A percentile compares a stretch with the other conserved stretches of the same genome.
These are phyloP conservation scores for Opisthocomus hoazin DNA, from an alignment of 2,113 vertebrate genomes.

Conservation along the genomic window DNA sequence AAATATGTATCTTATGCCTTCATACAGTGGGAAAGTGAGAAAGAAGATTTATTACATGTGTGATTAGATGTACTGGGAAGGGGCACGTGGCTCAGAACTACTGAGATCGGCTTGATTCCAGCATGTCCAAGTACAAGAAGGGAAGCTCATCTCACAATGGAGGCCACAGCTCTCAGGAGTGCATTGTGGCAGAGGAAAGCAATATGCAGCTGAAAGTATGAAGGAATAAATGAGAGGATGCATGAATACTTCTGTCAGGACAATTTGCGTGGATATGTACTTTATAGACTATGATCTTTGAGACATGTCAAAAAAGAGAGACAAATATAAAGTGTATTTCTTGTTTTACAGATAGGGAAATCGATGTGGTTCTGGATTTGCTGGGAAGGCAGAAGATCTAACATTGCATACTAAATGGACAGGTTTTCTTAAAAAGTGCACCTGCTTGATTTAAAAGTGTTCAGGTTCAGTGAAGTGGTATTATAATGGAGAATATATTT, in stretches of 20 bases:
- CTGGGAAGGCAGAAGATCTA: background rate
- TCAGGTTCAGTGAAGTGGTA: background rate
- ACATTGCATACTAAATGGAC: background rate
- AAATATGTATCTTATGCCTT: background rate
- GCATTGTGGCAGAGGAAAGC: background rate
- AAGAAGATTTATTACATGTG: background rate
- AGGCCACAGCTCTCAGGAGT: background rate
- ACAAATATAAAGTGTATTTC: background rate
- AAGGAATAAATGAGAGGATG: background rate
- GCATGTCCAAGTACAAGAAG: background rate
- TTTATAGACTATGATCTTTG: background rate
- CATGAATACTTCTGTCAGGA: background rate
- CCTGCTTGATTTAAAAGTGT: background rate
- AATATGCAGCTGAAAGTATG: background rate
- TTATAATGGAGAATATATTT: background rate
- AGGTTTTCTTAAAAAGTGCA: background rate
- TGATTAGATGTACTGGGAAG: background rate
- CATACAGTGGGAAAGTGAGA: background rate
- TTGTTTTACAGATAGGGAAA: background rate
- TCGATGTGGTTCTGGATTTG: background rate
- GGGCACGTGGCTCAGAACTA: background rate
- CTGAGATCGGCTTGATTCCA: background rate
- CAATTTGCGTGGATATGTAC: background rate
- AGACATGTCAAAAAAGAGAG: background rate
- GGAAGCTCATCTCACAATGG: background rate